Percentiles rank a stretch among this genome's conserved stretches.
Evolutionary conservation across 2,888 invertebrate genomes (phyloP).

Genomic region (Spodoptera littoralis): DNA sequence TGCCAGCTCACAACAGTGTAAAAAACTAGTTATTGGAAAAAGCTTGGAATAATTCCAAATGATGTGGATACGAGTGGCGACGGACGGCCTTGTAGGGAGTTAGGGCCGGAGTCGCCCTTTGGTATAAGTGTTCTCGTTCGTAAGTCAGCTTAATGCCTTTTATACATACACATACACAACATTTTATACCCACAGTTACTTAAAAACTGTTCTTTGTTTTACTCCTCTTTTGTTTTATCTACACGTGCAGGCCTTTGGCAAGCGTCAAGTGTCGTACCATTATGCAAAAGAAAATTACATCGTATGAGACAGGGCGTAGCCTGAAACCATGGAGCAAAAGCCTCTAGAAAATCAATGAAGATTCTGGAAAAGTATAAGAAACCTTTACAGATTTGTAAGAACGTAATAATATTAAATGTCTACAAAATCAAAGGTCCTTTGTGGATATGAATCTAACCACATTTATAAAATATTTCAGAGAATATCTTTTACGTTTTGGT

Average conservation of each 20-base stretch:
- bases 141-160: conserved; percentile 20
- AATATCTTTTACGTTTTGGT: background rate
- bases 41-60: conserved; percentile 66
- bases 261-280: conserved; percentile 10
- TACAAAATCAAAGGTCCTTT: background rate
- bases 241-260: conserved; percentile 31
- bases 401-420: conserved; percentile 7
- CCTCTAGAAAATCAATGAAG: conserved; percentile 14
- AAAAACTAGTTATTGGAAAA: conserved; percentile 53
- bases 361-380: background rate
- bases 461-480: conserved; percentile 9
- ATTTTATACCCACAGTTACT: background rate
- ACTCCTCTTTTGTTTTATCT: background rate
- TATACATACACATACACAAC: background rate
- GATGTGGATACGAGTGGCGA: conserved; percentile 51
- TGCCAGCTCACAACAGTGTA: conserved; percentile 28
- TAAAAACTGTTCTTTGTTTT: conserved; percentile 5
- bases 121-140: conserved; percentile 26
- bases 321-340: background rate
- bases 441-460: background rate
- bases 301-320: conserved; percentile 3
- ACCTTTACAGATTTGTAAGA: conserved; percentile 4
- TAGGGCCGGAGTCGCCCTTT: conserved; percentile 38
- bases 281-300: conserved; percentile 5
- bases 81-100: conserved; percentile 53